Base-by-base conservation (phyloP, 2,113 vertebrate genomes). In the Crypturellus undulatus region DNA sequence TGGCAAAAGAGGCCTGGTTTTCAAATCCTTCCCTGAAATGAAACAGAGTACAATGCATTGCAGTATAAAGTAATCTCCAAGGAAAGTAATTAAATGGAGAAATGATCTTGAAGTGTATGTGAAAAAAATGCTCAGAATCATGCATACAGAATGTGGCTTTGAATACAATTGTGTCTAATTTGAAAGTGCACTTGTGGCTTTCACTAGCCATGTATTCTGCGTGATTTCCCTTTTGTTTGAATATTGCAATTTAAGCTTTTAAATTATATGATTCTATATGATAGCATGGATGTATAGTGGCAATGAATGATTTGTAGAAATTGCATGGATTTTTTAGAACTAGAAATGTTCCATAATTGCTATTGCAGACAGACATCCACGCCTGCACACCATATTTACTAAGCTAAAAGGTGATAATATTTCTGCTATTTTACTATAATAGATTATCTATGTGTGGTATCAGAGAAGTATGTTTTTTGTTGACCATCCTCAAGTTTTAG, bases 51-150 rank as follows among this genome's bases (percentile, higher is more conserved):
- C 3, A 3, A 43, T 68, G 9, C 70, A 71, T 51, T 89, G 24
- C 65, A 79, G 25, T 42, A 58, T 52, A 58, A 81, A 79, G 7
- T 59, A 67, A 64, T 88, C 69, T 49, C 73, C 7, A 78, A 81
- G 56, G 51, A 87, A 87, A 84, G 45, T 82, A 82, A 94, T 91
- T 47, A 73, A 90, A 88, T 6, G 19, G 52, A 69, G 19, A 84
- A 85, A 67, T 42, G 24, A 59, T 92, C 13, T 12, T 87, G 67
- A 93, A 76, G 82, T 84, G 63, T 65, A 12, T 89, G 24, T 79
- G 36, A 36, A 93, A 89, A 40, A 69, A 72, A 67, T 84, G 63
- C 40, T 82, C 67, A 42, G 63, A 70, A 42, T 75, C 8, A 19
- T 54, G 30, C 14, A 4, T 73, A 58, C 17, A 82, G 59, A 86